These are phyloP conservation scores for Apeltes quadracus DNA, from an alignment of 2,113 vertebrate genomes.

Conservation along the genomic window DNA sequence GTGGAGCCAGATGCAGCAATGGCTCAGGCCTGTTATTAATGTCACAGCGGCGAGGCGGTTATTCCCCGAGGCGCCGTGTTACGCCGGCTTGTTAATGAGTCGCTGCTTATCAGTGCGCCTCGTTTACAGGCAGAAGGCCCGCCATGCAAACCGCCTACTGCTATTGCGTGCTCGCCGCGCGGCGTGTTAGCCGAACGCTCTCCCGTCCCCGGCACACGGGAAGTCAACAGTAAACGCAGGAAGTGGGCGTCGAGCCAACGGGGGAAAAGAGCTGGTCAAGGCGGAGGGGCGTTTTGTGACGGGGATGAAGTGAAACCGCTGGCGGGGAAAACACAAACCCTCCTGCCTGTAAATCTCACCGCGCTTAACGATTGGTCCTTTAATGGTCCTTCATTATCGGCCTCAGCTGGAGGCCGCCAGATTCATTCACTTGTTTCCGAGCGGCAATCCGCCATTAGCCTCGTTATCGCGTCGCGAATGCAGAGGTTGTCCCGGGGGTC, in stretches of 20 bases:
- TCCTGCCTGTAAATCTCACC: conserved; percentile 68
- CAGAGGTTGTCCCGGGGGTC: conserved; percentile 59
- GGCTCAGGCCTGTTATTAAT: conserved; percentile 76
- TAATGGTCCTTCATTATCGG: conserved; percentile 74
- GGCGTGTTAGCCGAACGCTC: conserved; percentile 62
- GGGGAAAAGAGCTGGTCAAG: conserved; percentile 42
- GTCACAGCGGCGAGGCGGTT: conserved; percentile 74
- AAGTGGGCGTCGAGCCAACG: conserved; percentile 61
- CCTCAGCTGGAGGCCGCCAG: conserved; percentile 62
- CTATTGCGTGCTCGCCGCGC: conserved; percentile 64
- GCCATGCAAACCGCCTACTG: conserved; percentile 67
- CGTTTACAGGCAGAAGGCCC: conserved; percentile 74
- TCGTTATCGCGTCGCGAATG: conserved; percentile 49
- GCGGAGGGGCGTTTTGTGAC: conserved; percentile 53
- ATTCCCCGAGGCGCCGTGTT: conserved; percentile 72
- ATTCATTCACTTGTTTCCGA: conserved; percentile 42
- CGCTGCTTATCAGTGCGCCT: conserved; percentile 77
- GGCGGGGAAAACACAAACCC: conserved; percentile 52
- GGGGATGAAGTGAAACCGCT: conserved; percentile 63
- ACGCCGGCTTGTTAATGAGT: conserved; percentile 77
- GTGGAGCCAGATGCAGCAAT: conserved; percentile 72
- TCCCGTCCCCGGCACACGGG: conserved; percentile 66
- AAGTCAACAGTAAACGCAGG: conserved; percentile 77
- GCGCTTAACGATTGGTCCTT: conserved; percentile 58
- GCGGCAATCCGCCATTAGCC: conserved; percentile 60